Evolutionary conservation across 2,113 vertebrate species (phyloP).

Genomic region (Cyprinodon brontotheroides): DNA sequence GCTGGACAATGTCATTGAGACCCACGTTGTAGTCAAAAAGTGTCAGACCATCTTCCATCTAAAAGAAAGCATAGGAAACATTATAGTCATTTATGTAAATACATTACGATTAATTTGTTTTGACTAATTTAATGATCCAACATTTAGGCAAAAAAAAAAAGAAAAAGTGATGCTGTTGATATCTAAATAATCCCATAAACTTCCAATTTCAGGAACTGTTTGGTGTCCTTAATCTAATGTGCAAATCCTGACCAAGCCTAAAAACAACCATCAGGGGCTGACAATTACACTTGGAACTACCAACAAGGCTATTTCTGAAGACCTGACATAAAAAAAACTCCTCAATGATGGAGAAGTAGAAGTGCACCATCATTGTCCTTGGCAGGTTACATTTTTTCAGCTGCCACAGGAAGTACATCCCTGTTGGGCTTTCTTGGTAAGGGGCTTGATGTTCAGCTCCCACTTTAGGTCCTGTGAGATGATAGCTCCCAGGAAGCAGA

Average conservation of each 20-base stretch:
- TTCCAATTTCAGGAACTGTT: background rate
- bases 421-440: too few relatives aligned
- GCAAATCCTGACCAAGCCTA: slow-evolving; percentile 14
- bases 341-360: background rate
- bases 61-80: slow-evolving; percentile 17
- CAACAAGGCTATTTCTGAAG: slow-evolving; percentile 45
- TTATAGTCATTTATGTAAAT: slow-evolving; percentile 10
- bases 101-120: background rate
- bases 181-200: background rate
- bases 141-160: background rate
- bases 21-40: slow-evolving; percentile 98
- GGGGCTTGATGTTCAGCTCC: too few relatives aligned
- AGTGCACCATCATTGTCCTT: too few relatives aligned
- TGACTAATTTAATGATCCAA: background rate
- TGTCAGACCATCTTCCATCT: slow-evolving; percentile 99
- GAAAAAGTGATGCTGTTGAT: background rate
- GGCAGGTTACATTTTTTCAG: too few relatives aligned
- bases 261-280: slow-evolving; percentile 10
- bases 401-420: too few relatives aligned
- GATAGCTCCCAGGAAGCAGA: too few relatives aligned
- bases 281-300: slow-evolving; percentile 30
- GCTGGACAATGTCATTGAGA: slow-evolving; percentile 97
- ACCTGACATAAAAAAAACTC: slow-evolving; percentile 50
- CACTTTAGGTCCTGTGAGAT: too few relatives aligned
- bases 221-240: slow-evolving; percentile 10